Conservation (phyloP, 2,797 vertebrate genomes). For the Pyrocephalus nanus region DNA sequence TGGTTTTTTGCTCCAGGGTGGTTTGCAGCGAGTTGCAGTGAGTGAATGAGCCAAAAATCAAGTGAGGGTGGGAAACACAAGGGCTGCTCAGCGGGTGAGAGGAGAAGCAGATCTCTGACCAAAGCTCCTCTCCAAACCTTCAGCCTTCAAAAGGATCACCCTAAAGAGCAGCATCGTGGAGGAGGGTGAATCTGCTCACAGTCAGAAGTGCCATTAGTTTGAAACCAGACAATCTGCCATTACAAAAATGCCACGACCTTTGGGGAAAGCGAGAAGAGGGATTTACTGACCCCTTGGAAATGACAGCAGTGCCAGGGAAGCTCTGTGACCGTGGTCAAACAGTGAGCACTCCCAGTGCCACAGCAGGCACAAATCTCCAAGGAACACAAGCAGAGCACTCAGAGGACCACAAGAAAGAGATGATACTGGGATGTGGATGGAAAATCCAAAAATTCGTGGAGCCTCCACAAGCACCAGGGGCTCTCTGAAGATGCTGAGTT, state of each 20-base stretch:
- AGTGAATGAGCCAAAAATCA: neutral
- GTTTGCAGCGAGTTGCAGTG: neutral
- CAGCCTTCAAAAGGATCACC: neutral
- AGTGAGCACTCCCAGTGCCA: neutral
- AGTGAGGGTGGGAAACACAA: neutral
- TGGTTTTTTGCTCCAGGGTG: too few species aligned
- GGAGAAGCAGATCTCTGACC: neutral
- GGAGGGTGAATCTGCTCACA: neutral
- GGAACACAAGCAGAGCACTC: neutral
- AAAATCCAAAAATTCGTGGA: neutral
- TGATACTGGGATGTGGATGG: neutral
- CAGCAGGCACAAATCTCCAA: neutral
- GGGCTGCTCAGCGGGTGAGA: neutral
- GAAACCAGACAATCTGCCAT: neutral
- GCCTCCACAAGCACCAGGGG: neutral
- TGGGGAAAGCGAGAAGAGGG: neutral
- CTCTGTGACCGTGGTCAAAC: neutral
- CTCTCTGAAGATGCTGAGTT: conserved; percentile 46
- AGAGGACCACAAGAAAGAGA: neutral
- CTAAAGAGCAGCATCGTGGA: neutral
- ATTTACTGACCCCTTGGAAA: neutral
- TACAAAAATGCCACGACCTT: neutral
- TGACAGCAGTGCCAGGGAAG: neutral
- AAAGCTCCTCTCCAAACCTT: neutral
- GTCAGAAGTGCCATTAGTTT: neutral